Base-by-base conservation (phyloP, 1,140 invertebrate genomes). In the Dreissena polymorpha region DNA sequence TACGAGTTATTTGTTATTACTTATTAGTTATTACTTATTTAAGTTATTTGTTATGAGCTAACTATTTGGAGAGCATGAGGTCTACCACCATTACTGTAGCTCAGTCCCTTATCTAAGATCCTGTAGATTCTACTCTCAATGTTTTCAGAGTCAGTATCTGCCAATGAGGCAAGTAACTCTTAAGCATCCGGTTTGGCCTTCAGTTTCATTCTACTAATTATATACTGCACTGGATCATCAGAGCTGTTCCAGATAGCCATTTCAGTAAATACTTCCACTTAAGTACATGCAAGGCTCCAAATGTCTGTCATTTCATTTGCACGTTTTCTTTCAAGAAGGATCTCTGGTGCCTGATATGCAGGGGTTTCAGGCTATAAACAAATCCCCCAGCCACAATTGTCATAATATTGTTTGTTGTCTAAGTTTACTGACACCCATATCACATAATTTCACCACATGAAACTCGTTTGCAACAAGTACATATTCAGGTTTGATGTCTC, bases 401-500 rank as follows among this genome's bases (percentile, higher is more conserved):
- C 16, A 74, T 64, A 13, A 71, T 10, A 13, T 60, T 85, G 27
- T 68, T n/a, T 75, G 75, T 80, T 13, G 85, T 83, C 29, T 82
- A 79, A n/a, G 21, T 60, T 83, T 86, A 23, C 79, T 79, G 0
- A 86, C 16, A 18, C 79, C 85, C 50, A 86, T 78, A 29, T 86
- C 80, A 83, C 80, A 83, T 14, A 86, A 39, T 14, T 69, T 71
- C 10, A 83, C 55, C n/a, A 27, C 50, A 29, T 78, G 71, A 14
- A 83, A 57, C 49, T 79, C 73, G 18, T 67, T 39, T n/a, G 79
- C n/a, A n/a, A n/a, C n/a, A n/a, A n/a, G n/a, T n/a, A n/a, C n/a
- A n/a, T n/a, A n/a, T n/a, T n/a, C n/a, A n/a, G n/a, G n/a, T n/a
- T n/a, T n/a, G n/a, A n/a, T n/a, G n/a, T n/a, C n/a, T n/a, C n/a